Evolutionary conservation across 2,113 vertebrate species (phyloP), one percentile per base, ranked within the genome.

Genomic region (Oncorhynchus tshawytscha): DNA sequence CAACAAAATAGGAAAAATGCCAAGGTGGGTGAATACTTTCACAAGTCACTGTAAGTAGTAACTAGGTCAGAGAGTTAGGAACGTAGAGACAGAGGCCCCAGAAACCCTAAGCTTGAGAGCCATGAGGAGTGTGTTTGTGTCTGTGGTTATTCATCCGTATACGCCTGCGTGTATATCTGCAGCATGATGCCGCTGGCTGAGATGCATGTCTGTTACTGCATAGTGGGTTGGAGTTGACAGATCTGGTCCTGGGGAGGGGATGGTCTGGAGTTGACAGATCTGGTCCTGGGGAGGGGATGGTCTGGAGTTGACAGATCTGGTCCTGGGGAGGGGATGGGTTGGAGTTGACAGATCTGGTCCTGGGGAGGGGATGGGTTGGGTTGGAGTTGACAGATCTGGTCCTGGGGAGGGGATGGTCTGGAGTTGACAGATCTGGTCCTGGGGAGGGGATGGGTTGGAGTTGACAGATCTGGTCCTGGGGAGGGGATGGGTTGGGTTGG

Each of bases 1-100:
- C 34, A 34, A 34, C 6, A 34, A 34, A 34, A 34, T 34, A 34
- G 34, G 34, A 34, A 34, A 34, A 34, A 34, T 6, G 5, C 31
- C 31, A 34, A 6, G 31, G 31, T 5, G 31, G 31, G 5, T 34
- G 5, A 34, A 34, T 34, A 34, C 31, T 34, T 34, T 34, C 31
- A 5, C 5, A 34, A 34, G 34, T 6, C 34, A 34, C 6, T 34
- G 34, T 34, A 83, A 82, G 82, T 86, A 87, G 85, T 39, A 88
- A 88, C 79, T 88, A 87, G 86, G 86, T 86, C 88, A 85, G 60
- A 84, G 71, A 84, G 83, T 67, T 71, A 77, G 78, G 80, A 88
- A 59, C 67, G 29, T 8, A 54, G 64, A 67, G 74, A 18, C 76
- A 75, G 79, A 22, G 16, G 39, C 39, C 39, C 39, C 39, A 39